A percentile compares a stretch with the other conserved stretches of the same genome.
These are phyloP conservation scores for Podarcis lilfordi DNA, from an alignment of 2,797 vertebrate genomes.

Conservation along the genomic window DNA sequence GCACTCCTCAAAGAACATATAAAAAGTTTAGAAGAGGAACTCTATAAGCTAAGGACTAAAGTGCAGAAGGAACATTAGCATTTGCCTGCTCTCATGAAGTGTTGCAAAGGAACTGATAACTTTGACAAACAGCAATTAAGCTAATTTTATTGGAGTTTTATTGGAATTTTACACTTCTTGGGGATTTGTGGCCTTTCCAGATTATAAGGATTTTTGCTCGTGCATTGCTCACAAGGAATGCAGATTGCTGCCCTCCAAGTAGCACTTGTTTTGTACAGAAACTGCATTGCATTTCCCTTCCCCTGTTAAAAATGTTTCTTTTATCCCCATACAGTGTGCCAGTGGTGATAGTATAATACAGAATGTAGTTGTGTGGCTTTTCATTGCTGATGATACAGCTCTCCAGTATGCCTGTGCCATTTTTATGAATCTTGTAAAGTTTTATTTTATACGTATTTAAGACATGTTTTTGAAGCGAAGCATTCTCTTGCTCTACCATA, in stretches of 20 bases:
- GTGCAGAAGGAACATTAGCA: slow-evolving; percentile 83
- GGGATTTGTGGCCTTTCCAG: background rate
- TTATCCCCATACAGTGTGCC: background rate
- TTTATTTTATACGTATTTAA: slow-evolving; percentile 17
- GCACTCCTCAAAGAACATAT: slow-evolving; percentile 86
- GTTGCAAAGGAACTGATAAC: background rate
- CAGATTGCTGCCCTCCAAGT: background rate
- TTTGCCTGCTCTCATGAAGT: slow-evolving; percentile 1
- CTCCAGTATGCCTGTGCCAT: slow-evolving; percentile 2
- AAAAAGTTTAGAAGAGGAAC: slow-evolving; percentile 89
- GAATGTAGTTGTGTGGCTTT: background rate
- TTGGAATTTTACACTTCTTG: background rate
- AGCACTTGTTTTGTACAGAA: background rate
- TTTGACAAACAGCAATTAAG: slow-evolving; percentile 1
- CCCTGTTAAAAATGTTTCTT: background rate
- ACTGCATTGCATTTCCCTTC: background rate
- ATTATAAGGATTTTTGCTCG: background rate
- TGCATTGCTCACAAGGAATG: background rate
- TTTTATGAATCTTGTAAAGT: slow-evolving; percentile 2
- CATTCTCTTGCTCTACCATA: background rate
- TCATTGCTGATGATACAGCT: background rate
- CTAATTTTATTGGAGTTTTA: background rate
- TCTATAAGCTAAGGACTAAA: slow-evolving; percentile 86
- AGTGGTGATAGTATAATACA: background rate
- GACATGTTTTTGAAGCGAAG: background rate